Evolutionary conservation across 2,797 vertebrate species (phyloP).

Genomic region (Eulemur mongoz): DNA sequence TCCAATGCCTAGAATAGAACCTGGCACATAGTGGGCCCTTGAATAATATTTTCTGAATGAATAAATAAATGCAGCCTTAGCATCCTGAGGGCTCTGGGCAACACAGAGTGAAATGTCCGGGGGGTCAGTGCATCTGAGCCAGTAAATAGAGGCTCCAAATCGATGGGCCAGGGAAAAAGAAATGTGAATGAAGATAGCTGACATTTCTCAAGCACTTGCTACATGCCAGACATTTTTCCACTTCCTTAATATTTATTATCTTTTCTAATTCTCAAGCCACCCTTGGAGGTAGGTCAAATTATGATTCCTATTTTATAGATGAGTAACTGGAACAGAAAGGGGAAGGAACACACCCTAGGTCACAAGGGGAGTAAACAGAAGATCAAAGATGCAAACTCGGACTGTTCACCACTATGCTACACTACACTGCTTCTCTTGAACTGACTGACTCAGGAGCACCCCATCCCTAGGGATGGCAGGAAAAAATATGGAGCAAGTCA

Average conservation of each 20-base stretch:
- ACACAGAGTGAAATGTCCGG: not conserved
- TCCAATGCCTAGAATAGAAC: not conserved
- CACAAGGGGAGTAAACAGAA: not conserved
- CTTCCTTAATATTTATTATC: not conserved
- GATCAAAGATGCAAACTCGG: not conserved
- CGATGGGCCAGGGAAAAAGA: not conserved
- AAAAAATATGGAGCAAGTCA: not conserved
- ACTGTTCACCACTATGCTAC: not conserved
- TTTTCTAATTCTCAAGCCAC: slow-evolving; percentile 10
- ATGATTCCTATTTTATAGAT: not conserved
- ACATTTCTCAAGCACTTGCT: not conserved
- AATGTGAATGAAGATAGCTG: not conserved
- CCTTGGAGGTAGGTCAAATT: not conserved
- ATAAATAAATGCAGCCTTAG: not conserved
- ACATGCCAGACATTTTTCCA: not conserved
- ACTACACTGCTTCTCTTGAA: not conserved
- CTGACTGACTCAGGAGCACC: not conserved
- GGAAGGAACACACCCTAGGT: not conserved
- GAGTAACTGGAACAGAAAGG: not conserved
- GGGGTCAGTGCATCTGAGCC: not conserved
- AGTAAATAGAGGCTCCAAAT: not conserved
- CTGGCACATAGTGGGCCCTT: not conserved
- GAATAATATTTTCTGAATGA: not conserved
- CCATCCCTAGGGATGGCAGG: not conserved
- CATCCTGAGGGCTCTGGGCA: not conserved